phyloP scores from a whole-genome alignment of 2,113 vertebrate genomes.

The Passer domesticus region DNA sequence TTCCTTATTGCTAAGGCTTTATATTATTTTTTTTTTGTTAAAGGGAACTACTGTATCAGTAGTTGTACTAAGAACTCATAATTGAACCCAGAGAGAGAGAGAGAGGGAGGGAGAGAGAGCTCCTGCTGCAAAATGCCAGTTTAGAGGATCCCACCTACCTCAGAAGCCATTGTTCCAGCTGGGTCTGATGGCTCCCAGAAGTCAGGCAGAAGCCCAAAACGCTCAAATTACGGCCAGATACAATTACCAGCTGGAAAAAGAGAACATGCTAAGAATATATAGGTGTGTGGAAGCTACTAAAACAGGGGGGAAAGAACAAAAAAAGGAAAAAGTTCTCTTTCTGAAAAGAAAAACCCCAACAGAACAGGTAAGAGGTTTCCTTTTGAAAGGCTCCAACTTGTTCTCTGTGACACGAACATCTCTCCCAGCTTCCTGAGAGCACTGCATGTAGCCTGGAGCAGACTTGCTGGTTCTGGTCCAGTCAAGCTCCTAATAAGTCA shows the following conservation, averaged over 20 bases:
- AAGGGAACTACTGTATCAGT: background rate
- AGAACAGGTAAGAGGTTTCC: background rate
- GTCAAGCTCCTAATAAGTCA: background rate
- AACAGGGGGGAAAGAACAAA: background rate
- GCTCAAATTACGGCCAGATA: background rate
- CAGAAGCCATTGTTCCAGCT: background rate
- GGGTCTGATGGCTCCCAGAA: background rate
- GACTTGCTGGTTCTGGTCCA: background rate
- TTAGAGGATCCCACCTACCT: background rate
- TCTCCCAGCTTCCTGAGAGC: background rate
- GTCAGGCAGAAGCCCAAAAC: background rate
- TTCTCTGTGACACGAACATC: background rate
- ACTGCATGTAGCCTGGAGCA: fast-evolving
- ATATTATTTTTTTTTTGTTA: background rate
- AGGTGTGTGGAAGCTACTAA: background rate
- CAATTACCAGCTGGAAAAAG: background rate
- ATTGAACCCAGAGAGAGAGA: background rate
- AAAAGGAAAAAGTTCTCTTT: background rate
- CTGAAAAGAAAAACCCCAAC: background rate
- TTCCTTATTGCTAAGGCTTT: background rate
- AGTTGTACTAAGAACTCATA: background rate
- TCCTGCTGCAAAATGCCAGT: background rate
- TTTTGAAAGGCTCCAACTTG: background rate
- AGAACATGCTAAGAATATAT: background rate
- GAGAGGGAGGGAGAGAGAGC: background rate